Conservation (phyloP, 2,113 vertebrate species). For the Tautogolabrus adspersus region DNA sequence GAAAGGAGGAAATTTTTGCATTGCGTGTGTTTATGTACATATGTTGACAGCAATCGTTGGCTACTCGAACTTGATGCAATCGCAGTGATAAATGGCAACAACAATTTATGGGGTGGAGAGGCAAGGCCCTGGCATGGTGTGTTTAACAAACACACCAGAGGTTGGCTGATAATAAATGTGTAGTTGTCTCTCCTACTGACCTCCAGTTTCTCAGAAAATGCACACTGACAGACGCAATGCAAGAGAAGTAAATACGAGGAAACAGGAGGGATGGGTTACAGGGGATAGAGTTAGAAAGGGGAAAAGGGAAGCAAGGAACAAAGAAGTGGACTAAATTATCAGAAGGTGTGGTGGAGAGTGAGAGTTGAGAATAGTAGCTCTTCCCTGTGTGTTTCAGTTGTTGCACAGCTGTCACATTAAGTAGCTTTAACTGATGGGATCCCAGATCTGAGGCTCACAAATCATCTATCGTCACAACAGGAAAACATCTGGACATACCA, state of each 20-base stretch:
- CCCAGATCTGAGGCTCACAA: conserved; percentile 60
- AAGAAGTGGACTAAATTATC: conserved; percentile 11
- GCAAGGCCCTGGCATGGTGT: conserved; percentile 45
- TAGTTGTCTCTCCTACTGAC: conserved; percentile 67
- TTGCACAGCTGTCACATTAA: conserved; percentile 65
- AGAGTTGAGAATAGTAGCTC: not conserved
- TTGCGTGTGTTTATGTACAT: too few relatives aligned
- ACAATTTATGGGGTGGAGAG: not conserved
- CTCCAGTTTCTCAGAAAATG: conserved; percentile 62
- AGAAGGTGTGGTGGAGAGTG: not conserved
- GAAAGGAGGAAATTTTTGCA: too few relatives aligned
- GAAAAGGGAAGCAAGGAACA: not conserved
- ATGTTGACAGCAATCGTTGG: too few relatives aligned
- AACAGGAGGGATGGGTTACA: too few relatives aligned
- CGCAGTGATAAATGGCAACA: too few relatives aligned
- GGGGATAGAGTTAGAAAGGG: conserved; percentile 23
- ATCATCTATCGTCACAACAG: conserved; percentile 75
- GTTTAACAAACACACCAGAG: conserved; percentile 87
- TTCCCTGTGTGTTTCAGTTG: conserved; percentile 37
- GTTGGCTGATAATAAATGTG: conserved; percentile 86
- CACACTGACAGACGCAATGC: not conserved
- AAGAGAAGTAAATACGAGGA: too few relatives aligned
- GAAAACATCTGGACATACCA: conserved; percentile 39
- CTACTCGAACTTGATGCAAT: too few relatives aligned
- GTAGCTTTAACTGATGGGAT: conserved; percentile 70